Base-by-base conservation (phyloP, 2,888 invertebrate genomes). In the Dione vanillae region DNA sequence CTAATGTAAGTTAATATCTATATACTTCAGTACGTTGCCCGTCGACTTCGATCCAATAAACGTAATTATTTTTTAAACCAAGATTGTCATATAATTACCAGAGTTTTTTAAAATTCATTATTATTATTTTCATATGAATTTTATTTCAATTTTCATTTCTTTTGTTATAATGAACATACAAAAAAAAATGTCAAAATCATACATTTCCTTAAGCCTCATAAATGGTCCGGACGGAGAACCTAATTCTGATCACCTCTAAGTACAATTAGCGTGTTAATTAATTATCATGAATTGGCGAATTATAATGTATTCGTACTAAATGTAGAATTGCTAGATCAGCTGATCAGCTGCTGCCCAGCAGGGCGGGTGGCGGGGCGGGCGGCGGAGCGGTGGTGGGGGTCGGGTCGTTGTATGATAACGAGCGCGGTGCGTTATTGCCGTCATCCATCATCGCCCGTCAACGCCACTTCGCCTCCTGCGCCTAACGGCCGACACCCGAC, bases 391-490 rank as follows among this genome's bases (percentile, higher is more conserved):
- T 9, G 43, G 27, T 66, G 47, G 14, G 59, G 40, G 65, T 52
- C 65, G 67, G 61, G 66, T 59, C 51, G 71, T 67, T 67, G 40
- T 43, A 51, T 77, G 78, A 74, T 81, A 78, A 80, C 83, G 81
- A 82, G 77, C 78, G 78, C 73, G 73, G 81, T 80, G 85, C 85
- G 85, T 89, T 90, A 91, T 86, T 86, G 83, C 83, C 79, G 82
- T 79, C 89, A 91, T 91, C 89, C 86, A 91, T 91, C 91, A 91
- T 87, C 83, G 43, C 72, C 64, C 74, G 75, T 71, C 76, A 67
- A 52, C 72, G 54, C 67, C 67, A 65, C 70, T 56, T 37, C 67
- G 65, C 65, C 52, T n/a, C 65, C 61, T 67, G 67, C 52, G 66
- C 47, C 69, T 52, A n/a, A 37, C 66, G 47, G 35, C 16, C 47